Evolutionary conservation across 2,888 invertebrate genomes (phyloP).

Genomic region (Dione juno): DNA sequence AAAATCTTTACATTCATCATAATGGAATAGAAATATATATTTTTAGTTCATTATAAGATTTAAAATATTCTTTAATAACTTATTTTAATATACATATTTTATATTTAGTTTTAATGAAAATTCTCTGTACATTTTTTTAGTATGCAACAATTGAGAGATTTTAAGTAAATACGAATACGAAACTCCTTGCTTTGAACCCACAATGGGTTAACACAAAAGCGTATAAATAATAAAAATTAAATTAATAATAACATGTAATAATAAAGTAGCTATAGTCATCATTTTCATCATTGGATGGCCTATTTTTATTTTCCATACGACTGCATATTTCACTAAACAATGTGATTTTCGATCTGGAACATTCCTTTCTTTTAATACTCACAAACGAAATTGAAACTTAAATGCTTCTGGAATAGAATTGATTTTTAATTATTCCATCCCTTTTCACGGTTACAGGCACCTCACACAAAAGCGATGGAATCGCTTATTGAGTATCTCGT

Average conservation of each 20-base stretch:
- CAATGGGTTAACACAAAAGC: too few relatives aligned
- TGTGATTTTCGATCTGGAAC: slow-evolving; percentile 54
- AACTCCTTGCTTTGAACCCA: too few relatives aligned
- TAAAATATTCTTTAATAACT: too few relatives aligned
- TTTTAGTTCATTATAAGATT: too few relatives aligned
- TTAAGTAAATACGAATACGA: too few relatives aligned
- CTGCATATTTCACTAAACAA: slow-evolving; percentile 78
- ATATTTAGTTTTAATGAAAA: too few relatives aligned
- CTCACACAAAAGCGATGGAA: slow-evolving; percentile 44
- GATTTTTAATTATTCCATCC: slow-evolving; percentile 41
- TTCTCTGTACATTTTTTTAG: too few relatives aligned
- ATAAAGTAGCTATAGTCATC: not conserved
- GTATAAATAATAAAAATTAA: too few relatives aligned
- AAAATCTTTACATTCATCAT: too few relatives aligned
- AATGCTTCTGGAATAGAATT: slow-evolving; percentile 36
- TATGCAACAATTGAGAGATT: too few relatives aligned
- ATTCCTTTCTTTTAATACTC: slow-evolving; percentile 59
- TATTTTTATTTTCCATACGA: slow-evolving; percentile 62
- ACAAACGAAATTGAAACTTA: slow-evolving; percentile 44
- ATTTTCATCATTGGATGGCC: not conserved
- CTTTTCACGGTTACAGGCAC: slow-evolving; percentile 17
- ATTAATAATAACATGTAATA: not conserved
- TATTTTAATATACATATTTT: too few relatives aligned
- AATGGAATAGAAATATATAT: too few relatives aligned
- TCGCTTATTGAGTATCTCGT: slow-evolving; percentile 49